A percentile compares a stretch with the other conserved stretches of the same genome.
Evolutionary conservation across 2,797 vertebrate species (phyloP).

Genomic region (Squalus acanthias): DNA sequence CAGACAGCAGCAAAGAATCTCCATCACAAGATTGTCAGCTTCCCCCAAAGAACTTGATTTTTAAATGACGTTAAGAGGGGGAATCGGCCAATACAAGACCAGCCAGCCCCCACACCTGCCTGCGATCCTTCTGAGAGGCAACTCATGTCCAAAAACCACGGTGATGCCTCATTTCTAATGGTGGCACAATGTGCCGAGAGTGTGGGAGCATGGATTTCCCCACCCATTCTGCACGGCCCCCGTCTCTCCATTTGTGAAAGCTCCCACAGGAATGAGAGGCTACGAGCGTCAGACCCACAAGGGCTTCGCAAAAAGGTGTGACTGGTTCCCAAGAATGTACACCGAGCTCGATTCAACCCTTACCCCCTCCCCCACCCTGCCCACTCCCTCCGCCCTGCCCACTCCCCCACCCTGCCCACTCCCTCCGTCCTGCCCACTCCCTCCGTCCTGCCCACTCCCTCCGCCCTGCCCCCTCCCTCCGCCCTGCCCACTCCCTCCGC

Average conservation of each 20-base stretch:
- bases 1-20: too few species aligned
- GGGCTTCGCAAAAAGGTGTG: not conserved
- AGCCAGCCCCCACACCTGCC: too few species aligned
- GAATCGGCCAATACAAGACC: not conserved
- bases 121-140: too few species aligned
- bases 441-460: constrained; percentile 48
- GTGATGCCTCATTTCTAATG: too few species aligned
- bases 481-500: constrained; percentile 45
- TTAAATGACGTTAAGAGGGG: not conserved
- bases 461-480: constrained; percentile 43
- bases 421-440: constrained; percentile 43
- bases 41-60: not conserved
- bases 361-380: constrained; percentile 47
- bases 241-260: constrained; percentile 6
- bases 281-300: constrained; percentile 32
- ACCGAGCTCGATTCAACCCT: constrained; percentile 46
- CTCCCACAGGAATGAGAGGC: constrained; percentile 39
- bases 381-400: constrained; percentile 43
- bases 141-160: too few species aligned
- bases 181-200: too few species aligned
- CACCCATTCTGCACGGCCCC: constrained; percentile 25
- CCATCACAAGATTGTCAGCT: too few species aligned
- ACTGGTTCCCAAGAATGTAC: not conserved
- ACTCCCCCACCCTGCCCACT: constrained; percentile 48
- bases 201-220: not conserved